A percentile compares a stretch with the other conserved stretches of the same genome.
Evolutionary conservation across 1,140 invertebrate genomes (phyloP).

Genomic region (Papilio glaucus): DNA sequence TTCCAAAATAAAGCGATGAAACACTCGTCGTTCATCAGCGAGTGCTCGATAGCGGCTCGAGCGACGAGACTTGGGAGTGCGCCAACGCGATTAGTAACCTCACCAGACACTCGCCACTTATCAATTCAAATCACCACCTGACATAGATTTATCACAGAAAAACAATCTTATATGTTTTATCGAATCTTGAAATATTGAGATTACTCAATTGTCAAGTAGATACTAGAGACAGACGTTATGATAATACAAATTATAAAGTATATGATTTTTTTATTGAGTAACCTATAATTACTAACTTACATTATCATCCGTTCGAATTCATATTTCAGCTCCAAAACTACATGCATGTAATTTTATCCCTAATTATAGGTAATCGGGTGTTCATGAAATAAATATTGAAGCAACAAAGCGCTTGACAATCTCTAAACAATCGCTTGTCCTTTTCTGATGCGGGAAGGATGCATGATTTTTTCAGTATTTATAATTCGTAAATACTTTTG

Average conservation of each 20-base stretch:
- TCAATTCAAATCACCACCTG: slow-evolving; percentile 53
- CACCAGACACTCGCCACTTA: slow-evolving; percentile 52
- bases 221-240: too few species aligned
- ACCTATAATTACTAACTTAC: too few species aligned
- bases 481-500: too few species aligned
- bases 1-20: slow-evolving; percentile 79
- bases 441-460: too few species aligned
- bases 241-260: too few species aligned
- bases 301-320: not conserved
- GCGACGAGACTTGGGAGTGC: slow-evolving; percentile 55
- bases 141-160: slow-evolving; percentile 47
- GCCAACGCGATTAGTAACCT: slow-evolving; percentile 74
- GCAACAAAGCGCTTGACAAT: too few species aligned
- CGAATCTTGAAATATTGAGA: not conserved
- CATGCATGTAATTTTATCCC: too few species aligned
- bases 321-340: not conserved
- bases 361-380: too few species aligned
- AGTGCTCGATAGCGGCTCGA: slow-evolving; percentile 68
- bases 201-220: not conserved
- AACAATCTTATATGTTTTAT: slow-evolving; percentile 20
- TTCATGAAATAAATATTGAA: too few species aligned
- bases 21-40: slow-evolving; percentile 71
- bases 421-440: too few species aligned
- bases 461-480: too few species aligned
- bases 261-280: too few species aligned